Percentiles rank a stretch among this genome's conserved stretches.
Evolutionary conservation across 2,888 invertebrate genomes (phyloP).

Genomic region (Spisula solida): DNA sequence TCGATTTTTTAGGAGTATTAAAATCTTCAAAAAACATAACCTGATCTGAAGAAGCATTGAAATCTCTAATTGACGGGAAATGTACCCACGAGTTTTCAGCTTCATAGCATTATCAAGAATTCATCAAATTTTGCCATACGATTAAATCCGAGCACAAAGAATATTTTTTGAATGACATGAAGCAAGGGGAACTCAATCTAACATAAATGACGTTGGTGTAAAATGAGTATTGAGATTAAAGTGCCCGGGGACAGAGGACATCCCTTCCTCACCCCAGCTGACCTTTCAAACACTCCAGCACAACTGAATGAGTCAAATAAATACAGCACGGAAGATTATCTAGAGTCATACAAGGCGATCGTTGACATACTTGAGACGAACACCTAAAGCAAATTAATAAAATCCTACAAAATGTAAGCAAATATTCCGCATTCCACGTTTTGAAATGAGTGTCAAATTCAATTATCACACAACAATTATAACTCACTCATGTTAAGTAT

Average conservation of each 20-base stretch:
- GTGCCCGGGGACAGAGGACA: slow-evolving; percentile 48
- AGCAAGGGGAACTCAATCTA: slow-evolving; percentile 49
- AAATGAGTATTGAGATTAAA: slow-evolving; percentile 51
- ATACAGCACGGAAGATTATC: slow-evolving; percentile 38
- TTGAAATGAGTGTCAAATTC: slow-evolving; percentile 45
- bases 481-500: neutral
- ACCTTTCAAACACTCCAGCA: slow-evolving; percentile 53
- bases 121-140: slow-evolving; percentile 68
- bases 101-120: slow-evolving; percentile 60
- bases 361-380: slow-evolving; percentile 46
- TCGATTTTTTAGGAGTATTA: slow-evolving; percentile 43
- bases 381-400: slow-evolving; percentile 58
- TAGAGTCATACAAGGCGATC: slow-evolving; percentile 50
- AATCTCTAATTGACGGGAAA: slow-evolving; percentile 66
- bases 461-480: slow-evolving; percentile 36
- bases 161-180: slow-evolving; percentile 64
- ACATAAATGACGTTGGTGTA: slow-evolving; percentile 61
- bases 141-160: slow-evolving; percentile 64
- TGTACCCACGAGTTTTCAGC: slow-evolving; percentile 52
- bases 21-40: slow-evolving; percentile 55
- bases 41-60: slow-evolving; percentile 54
- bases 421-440: slow-evolving; percentile 56
- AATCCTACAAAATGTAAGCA: slow-evolving; percentile 40
- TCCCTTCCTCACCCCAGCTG: slow-evolving; percentile 62
- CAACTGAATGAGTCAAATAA: slow-evolving; percentile 44